Base-by-base conservation (phyloP, 92 coral and sea anemone genomes). In the Ricordea florida region DNA sequence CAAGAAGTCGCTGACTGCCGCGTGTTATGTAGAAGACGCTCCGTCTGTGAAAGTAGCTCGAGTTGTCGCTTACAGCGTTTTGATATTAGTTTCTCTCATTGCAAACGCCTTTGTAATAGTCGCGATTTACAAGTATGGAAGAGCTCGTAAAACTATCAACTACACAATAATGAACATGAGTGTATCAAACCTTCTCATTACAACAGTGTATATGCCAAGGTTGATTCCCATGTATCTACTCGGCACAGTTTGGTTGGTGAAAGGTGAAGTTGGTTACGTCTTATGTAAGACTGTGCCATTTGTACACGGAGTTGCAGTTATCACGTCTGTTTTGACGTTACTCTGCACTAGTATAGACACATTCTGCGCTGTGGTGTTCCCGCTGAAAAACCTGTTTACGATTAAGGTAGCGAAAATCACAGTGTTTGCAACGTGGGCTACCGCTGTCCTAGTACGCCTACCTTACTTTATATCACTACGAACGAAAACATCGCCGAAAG, bases 201-300 rank as follows among this genome's bases (percentile, higher is more conserved):
- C 89, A 27, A 65, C 65, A 1, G 57, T 60, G 1, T 84, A 84
- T 42, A 84, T 84, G 89, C 89, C 89, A 20, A 46, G 89, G 29
- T 56, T 84, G 56, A 62, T 84, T 10, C 61, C 80, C 0, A 84
- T 77, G 85, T 55, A 48, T 48, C 25, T 77, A 18, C 16, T 58
- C 2, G 85, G 89, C 0, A 10, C 20, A 10, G 32, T 14, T 1
- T 84, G 89, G 89, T 78, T 83, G 13, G 67, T 84, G 0, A 60
- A 47, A 7, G 89, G 89, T 24, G 45, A 49, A 5, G 2, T 69
- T 2, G 89, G 89, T 10, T 65, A 66, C n/a, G 66, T 26, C 10
- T 66, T 84, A 11, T 84, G 89, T 35, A 73, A 79, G 27, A 27
- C 38, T 20, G 61, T 62, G 10, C 85, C 89, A 31, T 84, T 77